A percentile compares a stretch with the other conserved stretches of the same genome.
Evolutionary conservation across 2,797 vertebrate species (phyloP).

Genomic region (Hipposideros larvatus): DNA sequence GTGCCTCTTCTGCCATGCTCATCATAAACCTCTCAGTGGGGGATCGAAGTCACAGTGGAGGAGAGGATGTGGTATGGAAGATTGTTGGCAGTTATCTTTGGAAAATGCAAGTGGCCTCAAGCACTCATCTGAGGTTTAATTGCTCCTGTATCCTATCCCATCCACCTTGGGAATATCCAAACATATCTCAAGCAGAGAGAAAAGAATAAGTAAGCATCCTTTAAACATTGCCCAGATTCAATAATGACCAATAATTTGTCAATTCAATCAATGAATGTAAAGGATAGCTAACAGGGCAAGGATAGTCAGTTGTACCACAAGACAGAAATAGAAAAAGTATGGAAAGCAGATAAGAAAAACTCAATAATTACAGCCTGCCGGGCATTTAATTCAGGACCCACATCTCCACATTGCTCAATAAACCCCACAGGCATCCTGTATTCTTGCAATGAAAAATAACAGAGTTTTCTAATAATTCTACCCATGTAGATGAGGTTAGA

Average conservation of each 20-base stretch:
- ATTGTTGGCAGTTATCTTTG: background rate
- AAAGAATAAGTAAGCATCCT: background rate
- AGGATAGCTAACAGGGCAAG: background rate
- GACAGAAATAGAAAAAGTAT: conserved; percentile 53
- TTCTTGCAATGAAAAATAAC: background rate
- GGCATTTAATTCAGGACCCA: background rate
- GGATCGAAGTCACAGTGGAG: background rate
- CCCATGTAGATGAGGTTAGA: background rate
- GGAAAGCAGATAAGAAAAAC: conserved; percentile 27
- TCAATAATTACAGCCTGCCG: background rate
- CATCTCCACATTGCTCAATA: background rate
- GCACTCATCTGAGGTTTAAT: background rate
- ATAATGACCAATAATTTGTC: background rate
- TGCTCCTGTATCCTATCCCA: background rate
- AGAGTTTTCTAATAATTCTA: conserved; percentile 41
- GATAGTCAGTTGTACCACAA: conserved; percentile 23
- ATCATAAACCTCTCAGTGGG: background rate
- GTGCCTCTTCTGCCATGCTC: background rate
- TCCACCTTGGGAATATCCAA: conserved; percentile 8
- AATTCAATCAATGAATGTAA: conserved; percentile 22
- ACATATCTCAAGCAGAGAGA: conserved; percentile 1
- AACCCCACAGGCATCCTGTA: background rate
- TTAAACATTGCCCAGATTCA: background rate
- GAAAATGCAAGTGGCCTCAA: background rate
- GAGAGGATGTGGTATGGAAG: background rate